Conservation (phyloP, 2,113 vertebrate species). For the Turnix velox region DNA sequence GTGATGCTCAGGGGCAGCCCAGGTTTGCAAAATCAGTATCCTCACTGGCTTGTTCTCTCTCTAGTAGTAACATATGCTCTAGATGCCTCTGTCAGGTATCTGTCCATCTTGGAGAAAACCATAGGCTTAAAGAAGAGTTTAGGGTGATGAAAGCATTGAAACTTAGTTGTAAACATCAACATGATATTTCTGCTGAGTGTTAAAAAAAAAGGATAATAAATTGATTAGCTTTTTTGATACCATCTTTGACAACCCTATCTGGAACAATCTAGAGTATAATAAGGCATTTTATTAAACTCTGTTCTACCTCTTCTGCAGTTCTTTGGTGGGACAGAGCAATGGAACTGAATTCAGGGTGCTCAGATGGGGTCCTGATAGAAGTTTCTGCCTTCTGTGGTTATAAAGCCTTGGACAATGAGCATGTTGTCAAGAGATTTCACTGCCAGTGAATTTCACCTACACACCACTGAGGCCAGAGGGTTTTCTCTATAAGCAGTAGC, state of each 20-base stretch:
- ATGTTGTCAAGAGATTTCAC: not conserved
- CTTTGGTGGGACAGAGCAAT: not conserved
- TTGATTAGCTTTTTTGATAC: not conserved
- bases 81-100: not conserved
- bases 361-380: not conserved
- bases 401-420: accelerated
- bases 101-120: not conserved
- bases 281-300: not conserved
- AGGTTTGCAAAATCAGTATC: not conserved
- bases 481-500: not conserved
- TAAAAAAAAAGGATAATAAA: not conserved
- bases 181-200: not conserved
- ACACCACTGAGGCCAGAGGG: not conserved
- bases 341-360: not conserved
- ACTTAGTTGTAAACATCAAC: not conserved
- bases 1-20: not conserved
- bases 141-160: accelerated
- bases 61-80: not conserved
- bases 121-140: not conserved
- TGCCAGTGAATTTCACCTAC: not conserved
- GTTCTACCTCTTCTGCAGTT: not conserved
- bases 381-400: not conserved
- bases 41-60: not conserved
- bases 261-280: not conserved
- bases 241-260: not conserved